These are phyloP conservation scores for Aramus guarauna DNA, from an alignment of 2,113 vertebrate genomes.

Conservation along the genomic window DNA sequence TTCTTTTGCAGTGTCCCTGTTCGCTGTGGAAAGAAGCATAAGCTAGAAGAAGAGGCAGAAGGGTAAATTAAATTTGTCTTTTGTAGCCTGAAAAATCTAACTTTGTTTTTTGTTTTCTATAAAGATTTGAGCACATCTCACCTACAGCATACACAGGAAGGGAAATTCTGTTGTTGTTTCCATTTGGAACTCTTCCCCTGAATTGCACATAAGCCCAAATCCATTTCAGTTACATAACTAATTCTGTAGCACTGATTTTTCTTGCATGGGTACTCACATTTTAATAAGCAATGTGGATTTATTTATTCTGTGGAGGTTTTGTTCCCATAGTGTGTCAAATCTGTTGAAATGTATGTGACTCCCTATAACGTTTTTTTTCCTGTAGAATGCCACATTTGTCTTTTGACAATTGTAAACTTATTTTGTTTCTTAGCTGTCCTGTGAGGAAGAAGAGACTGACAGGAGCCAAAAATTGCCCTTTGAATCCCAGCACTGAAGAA, in stretches of 20 bases:
- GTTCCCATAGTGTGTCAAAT: not conserved
- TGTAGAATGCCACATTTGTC: not conserved
- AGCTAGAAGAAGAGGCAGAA: conserved; percentile 68
- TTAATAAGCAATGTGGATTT: not conserved
- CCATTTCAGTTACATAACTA: not conserved
- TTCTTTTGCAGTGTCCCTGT: conserved; percentile 44
- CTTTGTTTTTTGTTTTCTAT: not conserved
- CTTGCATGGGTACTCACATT: not conserved
- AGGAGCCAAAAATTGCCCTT: conserved; percentile 60
- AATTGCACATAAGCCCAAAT: not conserved
- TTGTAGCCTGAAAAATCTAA: not conserved
- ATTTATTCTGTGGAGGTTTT: not conserved
- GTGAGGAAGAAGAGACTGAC: conserved; percentile 73
- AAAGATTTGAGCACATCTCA: not conserved
- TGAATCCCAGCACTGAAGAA: conserved; percentile 49
- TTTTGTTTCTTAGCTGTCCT: conserved; percentile 67
- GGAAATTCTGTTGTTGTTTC: not conserved
- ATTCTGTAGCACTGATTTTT: not conserved
- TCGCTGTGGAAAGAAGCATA: conserved; percentile 72
- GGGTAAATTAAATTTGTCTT: conserved; percentile 67
- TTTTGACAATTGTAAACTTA: not conserved
- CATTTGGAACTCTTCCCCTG: not conserved
- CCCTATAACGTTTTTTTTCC: not conserved
- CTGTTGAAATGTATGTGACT: not conserved
- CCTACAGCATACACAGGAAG: not conserved